Percentiles rank a stretch among this genome's conserved stretches.
These are phyloP conservation scores for Ceratina australensis DNA, from an alignment of 1,140 invertebrate genomes.

Conservation along the genomic window DNA sequence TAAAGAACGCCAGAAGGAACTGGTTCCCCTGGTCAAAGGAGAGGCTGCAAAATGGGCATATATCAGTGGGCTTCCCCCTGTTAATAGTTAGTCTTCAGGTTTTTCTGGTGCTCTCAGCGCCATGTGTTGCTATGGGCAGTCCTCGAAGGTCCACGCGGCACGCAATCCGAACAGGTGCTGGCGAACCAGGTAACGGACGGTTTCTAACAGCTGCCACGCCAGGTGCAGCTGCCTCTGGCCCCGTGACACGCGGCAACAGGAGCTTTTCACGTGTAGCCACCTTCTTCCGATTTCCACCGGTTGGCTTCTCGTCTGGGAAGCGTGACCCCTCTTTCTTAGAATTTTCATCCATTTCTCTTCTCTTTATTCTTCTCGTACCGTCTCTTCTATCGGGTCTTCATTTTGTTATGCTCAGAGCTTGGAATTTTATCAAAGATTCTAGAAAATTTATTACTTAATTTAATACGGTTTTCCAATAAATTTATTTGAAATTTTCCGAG, in stretches of 20 bases:
- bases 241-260: constrained; percentile 52
- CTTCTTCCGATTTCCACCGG: constrained; percentile 48
- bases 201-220: constrained; percentile 74
- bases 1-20: neutral
- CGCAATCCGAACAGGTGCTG: constrained; percentile 77
- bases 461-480: no score
- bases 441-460: no score
- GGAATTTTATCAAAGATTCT: no score
- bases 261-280: constrained; percentile 42
- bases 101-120: constrained; percentile 33
- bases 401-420: no score
- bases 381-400: no score
- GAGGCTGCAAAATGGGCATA: neutral
- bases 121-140: constrained; percentile 63
- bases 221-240: constrained; percentile 67
- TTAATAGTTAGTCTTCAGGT: constrained; percentile 15
- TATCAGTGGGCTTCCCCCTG: neutral
- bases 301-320: constrained; percentile 13
- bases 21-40: neutral
- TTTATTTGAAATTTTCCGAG: no score
- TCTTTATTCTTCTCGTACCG: no score
- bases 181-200: constrained; percentile 74
- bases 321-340: neutral
- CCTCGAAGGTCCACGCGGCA: constrained; percentile 63
- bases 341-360: neutral